Evolutionary conservation across 2,797 vertebrate genomes (phyloP), one percentile per base, ranked within the genome.

Genomic region (Cottoperca gobio): DNA sequence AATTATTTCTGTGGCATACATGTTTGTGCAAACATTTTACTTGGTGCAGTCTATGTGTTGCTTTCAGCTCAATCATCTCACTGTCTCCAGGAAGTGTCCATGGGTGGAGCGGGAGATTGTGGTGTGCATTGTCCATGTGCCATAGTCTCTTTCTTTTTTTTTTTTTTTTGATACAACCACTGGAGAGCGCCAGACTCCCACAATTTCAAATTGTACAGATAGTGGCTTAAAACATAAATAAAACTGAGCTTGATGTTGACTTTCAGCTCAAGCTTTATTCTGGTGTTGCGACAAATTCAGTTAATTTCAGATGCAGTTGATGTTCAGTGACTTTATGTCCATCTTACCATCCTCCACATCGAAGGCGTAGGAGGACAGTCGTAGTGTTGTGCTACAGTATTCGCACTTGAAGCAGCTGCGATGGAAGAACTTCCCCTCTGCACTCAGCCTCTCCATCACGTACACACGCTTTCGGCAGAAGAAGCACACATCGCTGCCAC

Each of bases 361-460:
- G 0, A 99, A 99, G 82, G 98, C 98, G 0, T 99, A 99, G 14
- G 97, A 97, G 0, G 98, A 98, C 17, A 99, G 92, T 2, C 98
- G 97, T 42, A 99, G 95, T 0, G 98, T 99, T n/a, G 97, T 97
- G 55, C 91, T 89, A 0, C 98, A 99, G 93, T 99, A 96, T 86
- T 99, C 97, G 2, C 98, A 99, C 84, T 98, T 98, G 93, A 99
- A 99, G 94, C 98, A 99, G 93, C 96, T 98, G 78, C 98, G 97
- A 62, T 99, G 98, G 95, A 99, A 99, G 94, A 99, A 99, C 92
- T 97, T 99, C 69, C 97, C 98, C 91, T 99, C 98, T 0, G 98
- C 98, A 0, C 98, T 99, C 62, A 99, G 94, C 59, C 98, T 84
- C 93, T 99, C 98, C 98, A 99, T 99, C 85, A 99, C 98, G 0